These are phyloP conservation scores for Meda fulgida DNA, from an alignment of 2,797 vertebrate genomes.

Conservation along the genomic window DNA sequence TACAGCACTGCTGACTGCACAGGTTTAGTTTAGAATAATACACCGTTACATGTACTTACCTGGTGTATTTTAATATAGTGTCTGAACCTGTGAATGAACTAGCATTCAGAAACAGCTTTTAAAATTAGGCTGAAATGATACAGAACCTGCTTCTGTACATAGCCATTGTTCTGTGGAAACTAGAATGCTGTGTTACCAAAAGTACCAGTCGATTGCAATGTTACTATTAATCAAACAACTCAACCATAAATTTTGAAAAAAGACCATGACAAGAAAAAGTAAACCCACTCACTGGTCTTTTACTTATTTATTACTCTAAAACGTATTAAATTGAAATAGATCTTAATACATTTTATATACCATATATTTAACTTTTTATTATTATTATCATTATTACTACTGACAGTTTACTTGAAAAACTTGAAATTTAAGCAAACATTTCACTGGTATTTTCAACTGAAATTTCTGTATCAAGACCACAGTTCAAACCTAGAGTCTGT, in stretches of 20 bases:
- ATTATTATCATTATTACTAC: not conserved
- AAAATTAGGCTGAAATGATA: slow-evolving; percentile 19
- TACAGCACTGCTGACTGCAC: slow-evolving; percentile 42
- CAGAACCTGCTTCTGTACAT: not conserved
- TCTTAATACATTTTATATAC: not conserved
- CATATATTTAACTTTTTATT: not conserved
- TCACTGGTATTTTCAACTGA: not conserved
- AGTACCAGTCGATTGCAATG: not conserved
- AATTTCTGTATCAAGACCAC: not conserved
- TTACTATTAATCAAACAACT: slow-evolving; percentile 5
- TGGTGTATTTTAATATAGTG: slow-evolving; percentile 32
- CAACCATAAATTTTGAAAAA: not conserved
- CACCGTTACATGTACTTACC: slow-evolving; percentile 14
- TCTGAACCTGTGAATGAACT: slow-evolving; percentile 31
- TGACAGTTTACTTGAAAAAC: not conserved
- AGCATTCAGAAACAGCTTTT: slow-evolving; percentile 9
- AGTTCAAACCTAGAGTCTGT: not conserved
- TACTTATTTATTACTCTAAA: not conserved
- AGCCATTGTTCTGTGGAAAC: not conserved
- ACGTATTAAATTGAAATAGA: not conserved
- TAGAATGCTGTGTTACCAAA: not conserved
- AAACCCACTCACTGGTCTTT: not conserved
- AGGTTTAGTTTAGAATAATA: slow-evolving; percentile 21
- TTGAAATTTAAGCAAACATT: not conserved
- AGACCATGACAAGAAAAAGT: not conserved